Evolutionary conservation across 2,113 vertebrate species (phyloP).

Genomic region (Leptodactylus fuscus): DNA sequence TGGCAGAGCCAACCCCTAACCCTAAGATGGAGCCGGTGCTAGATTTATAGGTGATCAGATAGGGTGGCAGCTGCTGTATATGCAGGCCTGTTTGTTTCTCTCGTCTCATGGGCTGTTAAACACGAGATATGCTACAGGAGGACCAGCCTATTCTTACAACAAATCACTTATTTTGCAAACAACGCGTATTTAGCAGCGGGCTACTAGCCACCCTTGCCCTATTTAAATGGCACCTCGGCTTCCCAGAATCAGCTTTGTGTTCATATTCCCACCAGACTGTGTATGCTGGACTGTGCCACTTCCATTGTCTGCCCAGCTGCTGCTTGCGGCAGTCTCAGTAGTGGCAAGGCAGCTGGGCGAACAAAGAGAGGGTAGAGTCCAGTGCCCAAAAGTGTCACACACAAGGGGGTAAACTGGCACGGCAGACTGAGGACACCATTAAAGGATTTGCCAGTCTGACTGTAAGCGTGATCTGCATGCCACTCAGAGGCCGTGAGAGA

Average conservation of each 20-base stretch:
- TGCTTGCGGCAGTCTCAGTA: constrained; percentile 55
- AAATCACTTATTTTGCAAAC: constrained; percentile 61
- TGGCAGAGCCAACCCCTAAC: neutral
- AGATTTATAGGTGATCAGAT: constrained; percentile 18
- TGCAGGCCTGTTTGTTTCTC: constrained; percentile 51
- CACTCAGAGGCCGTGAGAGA: constrained; percentile 48
- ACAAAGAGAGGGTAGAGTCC: constrained; percentile 45
- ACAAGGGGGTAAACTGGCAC: constrained; percentile 58
- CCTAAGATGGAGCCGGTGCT: constrained; percentile 12
- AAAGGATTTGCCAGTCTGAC: constrained; percentile 57
- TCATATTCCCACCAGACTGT: constrained; percentile 54
- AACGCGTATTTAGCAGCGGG: constrained; percentile 57
- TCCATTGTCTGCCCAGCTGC: constrained; percentile 59
- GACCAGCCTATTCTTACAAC: constrained; percentile 49
- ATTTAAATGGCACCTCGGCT: constrained; percentile 55
- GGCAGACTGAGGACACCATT: constrained; percentile 46
- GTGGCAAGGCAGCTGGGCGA: constrained; percentile 53
- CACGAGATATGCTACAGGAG: constrained; percentile 48
- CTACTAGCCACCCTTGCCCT: constrained; percentile 58
- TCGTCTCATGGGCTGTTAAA: constrained; percentile 50
- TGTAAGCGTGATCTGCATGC: constrained; percentile 52
- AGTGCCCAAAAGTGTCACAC: constrained; percentile 49
- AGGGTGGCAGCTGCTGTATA: constrained; percentile 33
- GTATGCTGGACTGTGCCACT: constrained; percentile 50
- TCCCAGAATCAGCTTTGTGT: constrained; percentile 47